Evolutionary conservation across 2,888 invertebrate species (phyloP).

Genomic region (Ormyrus labotus): DNA sequence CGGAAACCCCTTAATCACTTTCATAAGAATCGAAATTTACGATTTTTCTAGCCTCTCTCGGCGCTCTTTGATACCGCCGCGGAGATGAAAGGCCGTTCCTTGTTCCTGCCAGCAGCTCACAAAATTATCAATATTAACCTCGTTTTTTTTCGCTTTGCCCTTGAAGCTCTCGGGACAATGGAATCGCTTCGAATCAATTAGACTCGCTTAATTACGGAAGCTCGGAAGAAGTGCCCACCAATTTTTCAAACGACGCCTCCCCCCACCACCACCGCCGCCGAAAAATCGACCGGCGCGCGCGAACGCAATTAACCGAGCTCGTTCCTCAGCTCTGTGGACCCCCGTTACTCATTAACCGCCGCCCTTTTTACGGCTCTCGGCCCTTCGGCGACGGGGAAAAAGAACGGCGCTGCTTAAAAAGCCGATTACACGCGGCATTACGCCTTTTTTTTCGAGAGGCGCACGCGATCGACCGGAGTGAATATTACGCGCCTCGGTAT

Average conservation of each 20-base stretch:
- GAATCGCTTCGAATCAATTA: no score
- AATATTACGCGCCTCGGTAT: constrained; percentile 33
- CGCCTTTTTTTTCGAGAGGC: constrained; percentile 15
- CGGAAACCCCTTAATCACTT: constrained; percentile 19
- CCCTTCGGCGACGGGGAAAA: not conserved
- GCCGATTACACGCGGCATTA: constrained; percentile 16
- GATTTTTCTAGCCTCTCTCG: not conserved
- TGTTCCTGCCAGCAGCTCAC: no score
- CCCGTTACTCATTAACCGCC: constrained; percentile 40
- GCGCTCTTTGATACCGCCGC: not conserved
- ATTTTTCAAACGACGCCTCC: no score
- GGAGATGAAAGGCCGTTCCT: no score
- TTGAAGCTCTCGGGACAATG: no score
- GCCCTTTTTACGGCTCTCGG: not conserved
- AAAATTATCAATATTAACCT: no score
- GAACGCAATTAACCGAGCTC: not conserved
- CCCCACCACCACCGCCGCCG: no score
- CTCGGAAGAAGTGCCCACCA: no score
- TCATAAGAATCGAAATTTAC: constrained; percentile 42
- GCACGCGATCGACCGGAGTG: constrained; percentile 13
- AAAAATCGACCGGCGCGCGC: not conserved
- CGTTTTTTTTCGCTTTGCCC: no score
- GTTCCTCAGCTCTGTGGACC: not conserved
- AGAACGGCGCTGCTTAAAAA: constrained; percentile 19
- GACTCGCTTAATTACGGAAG: no score